phyloP scores from a whole-genome alignment of 2,797 vertebrate species.

The Columba guinea region DNA sequence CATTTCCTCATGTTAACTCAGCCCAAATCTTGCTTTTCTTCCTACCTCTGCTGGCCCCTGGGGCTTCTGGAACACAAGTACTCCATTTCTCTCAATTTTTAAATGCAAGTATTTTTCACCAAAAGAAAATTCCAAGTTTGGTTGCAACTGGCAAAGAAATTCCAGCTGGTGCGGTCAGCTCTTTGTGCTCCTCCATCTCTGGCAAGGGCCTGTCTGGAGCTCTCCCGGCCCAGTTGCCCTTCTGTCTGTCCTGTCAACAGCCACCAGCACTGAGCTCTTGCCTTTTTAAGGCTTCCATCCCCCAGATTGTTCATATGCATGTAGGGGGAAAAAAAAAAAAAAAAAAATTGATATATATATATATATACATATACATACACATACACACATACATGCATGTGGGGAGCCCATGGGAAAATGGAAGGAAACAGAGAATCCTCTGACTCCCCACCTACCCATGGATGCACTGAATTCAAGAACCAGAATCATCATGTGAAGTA shows the following conservation, averaged over 20 bases:
- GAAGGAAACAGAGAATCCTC: neutral
- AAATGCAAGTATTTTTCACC: neutral
- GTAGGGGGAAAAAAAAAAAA: neutral
- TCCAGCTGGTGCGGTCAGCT: neutral
- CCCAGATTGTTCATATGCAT: neutral
- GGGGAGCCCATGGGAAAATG: neutral
- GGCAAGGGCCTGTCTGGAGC: neutral
- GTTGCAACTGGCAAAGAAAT: neutral
- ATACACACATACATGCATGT: neutral
- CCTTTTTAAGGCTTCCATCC: neutral
- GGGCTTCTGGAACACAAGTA: neutral
- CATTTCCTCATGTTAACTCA: neutral
- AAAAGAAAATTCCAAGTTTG: neutral
- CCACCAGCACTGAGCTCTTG: neutral
- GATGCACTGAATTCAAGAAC: neutral
- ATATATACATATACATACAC: accelerated
- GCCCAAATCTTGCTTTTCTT: neutral
- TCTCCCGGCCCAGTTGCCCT: neutral
- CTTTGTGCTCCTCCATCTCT: accelerated
- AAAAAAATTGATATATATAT: too few species aligned
- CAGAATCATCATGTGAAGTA: neutral
- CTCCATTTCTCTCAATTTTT: neutral
- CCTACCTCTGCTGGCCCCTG: neutral
- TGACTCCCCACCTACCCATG: neutral
- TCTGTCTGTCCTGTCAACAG: neutral